Conservation (phyloP, 2,113 vertebrate species). For the Triplophysa dalaica region DNA sequence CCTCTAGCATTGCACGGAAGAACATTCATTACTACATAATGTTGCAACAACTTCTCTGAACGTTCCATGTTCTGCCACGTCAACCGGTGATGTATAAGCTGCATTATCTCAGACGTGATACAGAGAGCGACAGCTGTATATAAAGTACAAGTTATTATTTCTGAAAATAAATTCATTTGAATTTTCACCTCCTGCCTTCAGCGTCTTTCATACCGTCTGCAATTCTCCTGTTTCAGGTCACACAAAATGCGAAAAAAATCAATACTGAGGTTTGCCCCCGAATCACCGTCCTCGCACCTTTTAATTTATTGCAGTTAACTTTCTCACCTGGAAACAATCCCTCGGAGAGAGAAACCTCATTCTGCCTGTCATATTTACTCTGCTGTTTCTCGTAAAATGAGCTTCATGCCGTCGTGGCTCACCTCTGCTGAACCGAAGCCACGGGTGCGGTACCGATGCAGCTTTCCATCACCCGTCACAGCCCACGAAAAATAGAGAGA, state of each 20-base stretch:
- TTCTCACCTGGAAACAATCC: slow-evolving; percentile 16
- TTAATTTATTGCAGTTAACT: slow-evolving; percentile 39
- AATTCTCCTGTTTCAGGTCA: background rate
- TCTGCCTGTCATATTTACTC: slow-evolving; percentile 45
- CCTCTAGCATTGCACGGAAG: background rate
- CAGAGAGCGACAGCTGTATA: background rate
- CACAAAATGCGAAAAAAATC: background rate
- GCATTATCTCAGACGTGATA: background rate
- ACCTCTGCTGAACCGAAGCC: slow-evolving; percentile 56
- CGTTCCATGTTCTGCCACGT: no score
- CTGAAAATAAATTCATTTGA: background rate
- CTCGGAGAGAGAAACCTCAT: slow-evolving; percentile 37
- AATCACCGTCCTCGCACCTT: slow-evolving; percentile 47
- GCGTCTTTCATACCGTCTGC: background rate
- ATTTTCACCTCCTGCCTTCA: background rate
- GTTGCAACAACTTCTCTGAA: slow-evolving; percentile 5
- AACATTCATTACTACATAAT: slow-evolving; percentile 10
- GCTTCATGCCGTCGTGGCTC: slow-evolving; percentile 35
- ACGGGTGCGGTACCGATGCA: slow-evolving; percentile 51
- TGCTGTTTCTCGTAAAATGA: slow-evolving; percentile 46
- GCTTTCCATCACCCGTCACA: slow-evolving; percentile 66
- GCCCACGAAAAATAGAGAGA: slow-evolving; percentile 23
- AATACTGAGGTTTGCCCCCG: slow-evolving; percentile 21
- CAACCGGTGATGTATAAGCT: background rate
- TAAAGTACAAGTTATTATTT: background rate